Conservation (phyloP, 1,140 invertebrate species). For the Anoplophora glabripennis region DNA sequence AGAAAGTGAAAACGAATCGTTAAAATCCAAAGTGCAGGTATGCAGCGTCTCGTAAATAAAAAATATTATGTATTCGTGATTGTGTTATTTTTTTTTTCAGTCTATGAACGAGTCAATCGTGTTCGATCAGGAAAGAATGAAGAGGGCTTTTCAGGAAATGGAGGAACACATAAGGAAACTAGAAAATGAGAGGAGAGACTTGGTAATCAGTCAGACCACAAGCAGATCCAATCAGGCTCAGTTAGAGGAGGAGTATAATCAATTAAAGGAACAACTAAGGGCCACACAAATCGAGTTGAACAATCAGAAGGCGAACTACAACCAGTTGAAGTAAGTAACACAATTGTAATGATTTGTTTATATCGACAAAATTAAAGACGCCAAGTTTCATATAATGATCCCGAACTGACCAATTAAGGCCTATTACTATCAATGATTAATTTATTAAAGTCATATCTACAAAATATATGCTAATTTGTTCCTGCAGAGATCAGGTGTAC, state of each 20-base stretch:
- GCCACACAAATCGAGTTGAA: conserved; percentile 38
- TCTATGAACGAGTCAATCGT: conserved; percentile 20
- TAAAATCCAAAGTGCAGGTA: conserved; percentile 55
- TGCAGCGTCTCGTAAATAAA: neutral
- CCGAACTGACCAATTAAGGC: no score
- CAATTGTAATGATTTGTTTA: no score
- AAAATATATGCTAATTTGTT: no score
- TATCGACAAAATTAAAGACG: no score
- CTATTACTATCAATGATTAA: no score
- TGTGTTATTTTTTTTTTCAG: conserved; percentile 10
- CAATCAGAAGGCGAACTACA: conserved; percentile 38
- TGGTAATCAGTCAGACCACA: conserved; percentile 38
- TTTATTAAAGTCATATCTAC: no score
- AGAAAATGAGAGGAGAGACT: conserved; percentile 42
- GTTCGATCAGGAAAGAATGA: conserved; percentile 28
- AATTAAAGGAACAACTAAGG: conserved; percentile 36
- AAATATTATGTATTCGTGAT: neutral
- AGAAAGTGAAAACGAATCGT: conserved; percentile 55
- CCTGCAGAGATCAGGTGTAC: no score
- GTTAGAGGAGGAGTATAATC: conserved; percentile 42
- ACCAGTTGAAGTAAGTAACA: conserved; percentile 43
- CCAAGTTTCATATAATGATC: no score
- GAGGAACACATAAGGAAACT: conserved; percentile 42
- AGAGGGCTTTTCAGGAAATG: conserved; percentile 35
- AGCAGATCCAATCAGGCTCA: conserved; percentile 39